phyloP scores from a whole-genome alignment of 1,140 invertebrate genomes.

The Thaumetopoea pityocampa region DNA sequence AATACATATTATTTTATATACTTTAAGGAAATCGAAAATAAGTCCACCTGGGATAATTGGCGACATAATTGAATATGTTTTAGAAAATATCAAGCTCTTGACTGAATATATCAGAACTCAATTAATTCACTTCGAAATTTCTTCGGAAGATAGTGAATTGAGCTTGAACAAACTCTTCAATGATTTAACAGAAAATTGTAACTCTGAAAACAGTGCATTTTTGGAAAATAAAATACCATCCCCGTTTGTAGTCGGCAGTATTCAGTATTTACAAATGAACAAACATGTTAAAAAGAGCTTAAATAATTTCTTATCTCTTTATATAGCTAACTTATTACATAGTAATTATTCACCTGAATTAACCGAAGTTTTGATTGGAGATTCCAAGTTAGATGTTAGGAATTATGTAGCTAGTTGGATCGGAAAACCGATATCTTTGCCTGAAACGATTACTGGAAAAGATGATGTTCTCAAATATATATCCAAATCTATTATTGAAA shows the following conservation, averaged over 20 bases:
- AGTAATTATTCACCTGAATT: conserved; percentile 62
- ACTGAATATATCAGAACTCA: conserved; percentile 44
- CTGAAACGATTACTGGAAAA: conserved; percentile 34
- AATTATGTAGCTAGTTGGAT: conserved; percentile 62
- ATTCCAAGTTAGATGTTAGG: conserved; percentile 53
- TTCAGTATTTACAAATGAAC: conserved; percentile 50
- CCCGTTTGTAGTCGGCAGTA: conserved; percentile 60
- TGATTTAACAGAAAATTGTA: conserved; percentile 55
- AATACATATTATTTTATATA: conserved; percentile 81
- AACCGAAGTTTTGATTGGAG: conserved; percentile 57
- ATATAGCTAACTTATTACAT: conserved; percentile 61
- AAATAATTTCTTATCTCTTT: conserved; percentile 56
- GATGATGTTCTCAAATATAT: conserved; percentile 43
- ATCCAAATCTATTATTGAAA: conserved; percentile 49
- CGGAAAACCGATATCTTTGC: conserved; percentile 37
- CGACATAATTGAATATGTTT: conserved; percentile 54
- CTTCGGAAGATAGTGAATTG: conserved; percentile 35
- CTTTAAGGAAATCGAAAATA: conserved; percentile 47
- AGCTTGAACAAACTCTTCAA: conserved; percentile 59
- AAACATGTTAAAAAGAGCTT: conserved; percentile 52
- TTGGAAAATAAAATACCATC: conserved; percentile 62
- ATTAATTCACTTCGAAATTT: conserved; percentile 48
- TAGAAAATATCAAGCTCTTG: conserved; percentile 44
- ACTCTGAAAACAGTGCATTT: conserved; percentile 46
- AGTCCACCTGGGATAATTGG: conserved; percentile 46